A percentile compares a stretch with the other conserved stretches of the same genome.
phyloP scores from a whole-genome alignment of 1,140 invertebrate species.

The Drosophila paulistorum region DNA sequence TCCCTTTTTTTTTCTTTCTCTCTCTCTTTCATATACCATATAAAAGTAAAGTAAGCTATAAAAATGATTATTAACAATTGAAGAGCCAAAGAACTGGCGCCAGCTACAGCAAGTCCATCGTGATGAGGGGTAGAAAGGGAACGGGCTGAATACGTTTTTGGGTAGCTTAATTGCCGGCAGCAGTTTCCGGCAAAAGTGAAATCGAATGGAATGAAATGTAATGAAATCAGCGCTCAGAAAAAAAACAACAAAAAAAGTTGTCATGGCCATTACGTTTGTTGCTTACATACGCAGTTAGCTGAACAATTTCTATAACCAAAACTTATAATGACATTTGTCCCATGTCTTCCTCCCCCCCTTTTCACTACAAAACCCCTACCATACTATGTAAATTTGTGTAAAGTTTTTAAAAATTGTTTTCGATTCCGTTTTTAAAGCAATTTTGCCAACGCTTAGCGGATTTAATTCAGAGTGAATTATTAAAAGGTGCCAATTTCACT shows the following conservation, averaged over 20 bases:
- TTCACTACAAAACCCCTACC: neutral
- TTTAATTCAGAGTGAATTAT: conserved; percentile 68
- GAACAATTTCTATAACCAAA: conserved; percentile 11
- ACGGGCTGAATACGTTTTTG: conserved; percentile 39
- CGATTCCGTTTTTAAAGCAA: conserved; percentile 6
- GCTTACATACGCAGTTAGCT: conserved; percentile 46
- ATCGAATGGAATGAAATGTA: conserved; percentile 51
- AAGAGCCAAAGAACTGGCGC: conserved; percentile 74
- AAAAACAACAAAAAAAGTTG: conserved; percentile 38
- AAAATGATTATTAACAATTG: conserved; percentile 82
- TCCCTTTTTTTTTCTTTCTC: neutral
- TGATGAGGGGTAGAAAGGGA: neutral
- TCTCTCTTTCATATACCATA: conserved; percentile 74
- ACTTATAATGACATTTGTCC: conserved; percentile 17
- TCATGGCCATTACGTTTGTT: conserved; percentile 42
- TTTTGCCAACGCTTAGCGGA: conserved; percentile 51
- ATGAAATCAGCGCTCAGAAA: conserved; percentile 65
- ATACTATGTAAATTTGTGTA: neutral
- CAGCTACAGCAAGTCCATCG: conserved; percentile 24
- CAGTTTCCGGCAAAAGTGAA: conserved; percentile 65
- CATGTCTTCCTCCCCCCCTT: neutral
- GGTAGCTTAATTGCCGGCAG: conserved; percentile 74
- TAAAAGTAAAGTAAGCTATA: conserved; percentile 78
- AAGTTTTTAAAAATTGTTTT: neutral
- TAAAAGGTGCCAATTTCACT: conserved; percentile 61